Evolutionary conservation across 92 coral and sea anemone species (phyloP).

Genomic region (Scolanthus callimorphus): DNA sequence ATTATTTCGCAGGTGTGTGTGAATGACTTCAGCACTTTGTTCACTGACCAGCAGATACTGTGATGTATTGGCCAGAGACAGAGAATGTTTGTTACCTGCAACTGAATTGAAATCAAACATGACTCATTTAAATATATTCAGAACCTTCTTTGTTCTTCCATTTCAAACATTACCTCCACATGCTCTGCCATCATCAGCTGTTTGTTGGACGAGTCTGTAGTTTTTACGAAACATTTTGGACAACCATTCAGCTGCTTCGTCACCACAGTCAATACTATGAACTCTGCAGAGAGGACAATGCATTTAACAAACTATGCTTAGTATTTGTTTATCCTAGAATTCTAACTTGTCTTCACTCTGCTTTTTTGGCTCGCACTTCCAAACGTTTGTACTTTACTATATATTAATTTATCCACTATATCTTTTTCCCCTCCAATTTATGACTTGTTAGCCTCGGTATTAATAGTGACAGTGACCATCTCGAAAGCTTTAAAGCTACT

Average conservation of each 20-base stretch:
- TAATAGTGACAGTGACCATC: no score
- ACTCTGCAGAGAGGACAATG: conserved; percentile 32
- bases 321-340: no score
- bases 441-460: no score
- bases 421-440: neutral
- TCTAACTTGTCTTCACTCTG: no score
- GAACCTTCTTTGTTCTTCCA: neutral
- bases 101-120: conserved; percentile 4
- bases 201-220: conserved; percentile 88
- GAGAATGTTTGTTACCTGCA: conserved; percentile 10
- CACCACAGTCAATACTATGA: conserved; percentile 81
- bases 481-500: no score
- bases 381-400: no score
- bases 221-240: conserved; percentile 55
- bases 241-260: conserved; percentile 81
- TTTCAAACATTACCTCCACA: conserved; percentile 18
- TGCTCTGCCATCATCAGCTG: conserved; percentile 55
- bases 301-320: no score
- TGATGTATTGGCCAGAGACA: conserved; percentile 89
- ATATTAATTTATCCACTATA: no score
- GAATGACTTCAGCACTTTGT: conserved; percentile 52
- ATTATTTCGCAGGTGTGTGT: conserved; percentile 4
- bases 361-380: no score
- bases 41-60: conserved; percentile 79
- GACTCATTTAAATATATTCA: no score